Percentiles rank a stretch among this genome's conserved stretches.
Evolutionary conservation across 2,797 vertebrate genomes (phyloP).

Genomic region (Aplochiton taeniatus): DNA sequence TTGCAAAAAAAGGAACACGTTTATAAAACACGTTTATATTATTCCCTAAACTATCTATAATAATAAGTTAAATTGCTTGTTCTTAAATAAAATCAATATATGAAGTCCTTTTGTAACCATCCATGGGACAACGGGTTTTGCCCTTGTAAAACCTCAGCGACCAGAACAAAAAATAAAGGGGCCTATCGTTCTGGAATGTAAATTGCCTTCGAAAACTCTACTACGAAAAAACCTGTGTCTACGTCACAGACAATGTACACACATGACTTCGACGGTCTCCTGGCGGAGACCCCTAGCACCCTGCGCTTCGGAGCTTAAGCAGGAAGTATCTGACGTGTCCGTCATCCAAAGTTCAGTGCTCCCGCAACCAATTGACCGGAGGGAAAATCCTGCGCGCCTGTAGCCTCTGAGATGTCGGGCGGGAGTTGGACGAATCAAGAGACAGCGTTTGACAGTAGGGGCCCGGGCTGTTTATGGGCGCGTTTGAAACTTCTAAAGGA

Average conservation of each 20-base stretch:
- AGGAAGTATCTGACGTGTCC: conserved; percentile 43
- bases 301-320: conserved; percentile 54
- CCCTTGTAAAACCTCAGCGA: conserved; percentile 63
- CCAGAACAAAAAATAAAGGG: conserved; percentile 69
- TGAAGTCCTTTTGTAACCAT: conserved; percentile 78
- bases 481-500: conserved; percentile 45
- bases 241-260: conserved; percentile 68
- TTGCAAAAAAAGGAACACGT: conserved; percentile 65
- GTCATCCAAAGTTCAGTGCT: conserved; percentile 40
- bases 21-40: conserved; percentile 81
- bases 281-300: conserved; percentile 58
- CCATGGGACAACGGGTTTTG: conserved; percentile 66
- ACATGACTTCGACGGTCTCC: conserved; percentile 66
- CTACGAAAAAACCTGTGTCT: conserved; percentile 65
- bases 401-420: conserved; percentile 24
- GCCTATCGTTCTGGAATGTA: conserved; percentile 75
- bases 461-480: conserved; percentile 30
- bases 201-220: conserved; percentile 70
- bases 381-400: conserved; percentile 17
- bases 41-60: conserved; percentile 81
- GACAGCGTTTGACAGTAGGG: conserved; percentile 40
- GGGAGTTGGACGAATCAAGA: conserved; percentile 34
- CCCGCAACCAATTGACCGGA: conserved; percentile 7
- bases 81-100: conserved; percentile 86
- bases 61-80: conserved; percentile 85